Evolutionary conservation across 1,140 invertebrate genomes (phyloP), one percentile per base, ranked within the genome.

Genomic region (Drosophila miranda): DNA sequence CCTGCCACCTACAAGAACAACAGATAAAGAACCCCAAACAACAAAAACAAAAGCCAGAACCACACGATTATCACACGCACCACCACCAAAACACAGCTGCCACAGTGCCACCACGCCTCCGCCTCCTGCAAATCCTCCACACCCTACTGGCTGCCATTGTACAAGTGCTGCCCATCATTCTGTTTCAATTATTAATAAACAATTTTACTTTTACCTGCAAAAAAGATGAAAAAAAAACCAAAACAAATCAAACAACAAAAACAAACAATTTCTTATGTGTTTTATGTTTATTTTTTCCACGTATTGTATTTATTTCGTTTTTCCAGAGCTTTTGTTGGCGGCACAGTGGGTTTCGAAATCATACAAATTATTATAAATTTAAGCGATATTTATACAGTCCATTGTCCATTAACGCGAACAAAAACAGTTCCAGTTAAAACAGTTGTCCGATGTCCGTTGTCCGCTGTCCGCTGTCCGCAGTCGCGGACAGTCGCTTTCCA

Each of bases 181-280:
- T 84, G 53, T 52, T 23, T 26, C 44, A 55, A 55, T 43, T 43
- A 44, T 52, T 49, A 77, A 78, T 86, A 87, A 78, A 75, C 50
- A 58, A 23, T 67, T 81, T 87, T 86, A 48, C 77, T 72, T 87
- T 86, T 60, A 69, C 45, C 72, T 58, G 58, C 72, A 62, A 84
- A 72, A 74, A 61, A 78, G 44, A 72, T 61, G 23, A 56, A 14
- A 51, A 67, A 75, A 46, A 61, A 66, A 70, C 13, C 42, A 42
- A 14, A 76, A 73, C 45, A 61, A 84, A 58, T 30, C 60, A 75
- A 75, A 67, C 43, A 75, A 54, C 13, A 56, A 69, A 56, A 78
- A 59, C 54, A 64, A 66, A 72, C 48, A 71, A 72, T 44, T 52
- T 56, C 11, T 52, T 52, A 13, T 23, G 70, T 73, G 69, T 73